Evolutionary conservation across 2,888 invertebrate genomes (phyloP).

Genomic region (Phrixothrix hirtus): DNA sequence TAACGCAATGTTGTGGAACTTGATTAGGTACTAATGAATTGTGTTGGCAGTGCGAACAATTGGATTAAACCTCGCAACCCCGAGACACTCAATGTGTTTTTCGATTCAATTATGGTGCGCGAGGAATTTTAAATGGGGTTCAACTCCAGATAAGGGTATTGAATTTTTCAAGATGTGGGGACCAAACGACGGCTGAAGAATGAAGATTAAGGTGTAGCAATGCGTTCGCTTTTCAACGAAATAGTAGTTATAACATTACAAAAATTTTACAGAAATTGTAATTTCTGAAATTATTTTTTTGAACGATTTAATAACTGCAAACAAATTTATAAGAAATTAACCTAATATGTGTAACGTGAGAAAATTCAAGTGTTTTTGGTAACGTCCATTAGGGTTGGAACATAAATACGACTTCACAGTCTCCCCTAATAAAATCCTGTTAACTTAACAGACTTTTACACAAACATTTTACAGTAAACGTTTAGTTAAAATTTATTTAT

Average conservation of each 20-base stretch:
- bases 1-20: conserved; percentile 52
- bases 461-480: conserved; percentile 28
- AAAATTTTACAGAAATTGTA: too few species aligned
- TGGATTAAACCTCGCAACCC: conserved; percentile 47
- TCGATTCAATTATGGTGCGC: conserved; percentile 48
- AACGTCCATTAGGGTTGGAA: conserved; percentile 40
- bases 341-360: conserved; percentile 16
- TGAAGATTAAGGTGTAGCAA: conserved; percentile 42
- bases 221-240: conserved; percentile 1
- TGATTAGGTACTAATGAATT: conserved; percentile 54
- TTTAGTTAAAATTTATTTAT: neutral
- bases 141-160: conserved; percentile 43
- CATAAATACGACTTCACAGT: conserved; percentile 31
- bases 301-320: neutral
- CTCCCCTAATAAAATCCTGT: conserved; percentile 16
- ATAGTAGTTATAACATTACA: conserved; percentile 7
- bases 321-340: neutral
- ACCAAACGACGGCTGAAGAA: conserved; percentile 39
- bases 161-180: conserved; percentile 39
- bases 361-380: conserved; percentile 23
- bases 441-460: conserved; percentile 9
- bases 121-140: conserved; percentile 46
- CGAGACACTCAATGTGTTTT: conserved; percentile 47
- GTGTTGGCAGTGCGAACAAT: conserved; percentile 48
- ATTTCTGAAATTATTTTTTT: too few species aligned